Conservation (phyloP, 2,797 vertebrate species). For the Microctenopoma stevenorrisi region DNA sequence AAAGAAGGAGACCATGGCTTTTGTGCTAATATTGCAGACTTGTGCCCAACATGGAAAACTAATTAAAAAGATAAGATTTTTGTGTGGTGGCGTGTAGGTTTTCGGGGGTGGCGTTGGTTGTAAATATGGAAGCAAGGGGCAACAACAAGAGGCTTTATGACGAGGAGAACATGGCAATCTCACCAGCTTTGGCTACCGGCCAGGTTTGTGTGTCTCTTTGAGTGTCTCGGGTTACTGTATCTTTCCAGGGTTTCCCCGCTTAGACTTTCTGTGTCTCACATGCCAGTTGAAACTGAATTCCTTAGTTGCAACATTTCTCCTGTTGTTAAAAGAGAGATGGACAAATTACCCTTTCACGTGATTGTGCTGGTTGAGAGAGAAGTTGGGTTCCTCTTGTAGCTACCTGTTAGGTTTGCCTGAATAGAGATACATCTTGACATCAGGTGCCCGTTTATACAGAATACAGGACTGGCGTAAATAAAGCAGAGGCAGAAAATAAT, state of each 20-base stretch:
- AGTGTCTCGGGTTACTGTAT: slow-evolving; percentile 78
- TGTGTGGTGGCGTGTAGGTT: slow-evolving; percentile 47
- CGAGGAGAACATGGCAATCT: slow-evolving; percentile 75
- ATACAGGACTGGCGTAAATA: slow-evolving; percentile 47
- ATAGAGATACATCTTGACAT: slow-evolving; percentile 52
- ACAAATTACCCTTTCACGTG: slow-evolving; percentile 27
- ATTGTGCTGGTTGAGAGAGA: slow-evolving; percentile 33
- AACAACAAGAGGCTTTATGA: slow-evolving; percentile 80
- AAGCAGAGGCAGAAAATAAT: slow-evolving; percentile 28
- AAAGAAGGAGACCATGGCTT: slow-evolving; percentile 39
- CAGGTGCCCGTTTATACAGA: slow-evolving; percentile 52
- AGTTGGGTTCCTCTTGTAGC: slow-evolving; percentile 22
- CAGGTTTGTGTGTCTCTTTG: slow-evolving; percentile 77
- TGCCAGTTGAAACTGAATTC: slow-evolving; percentile 43
- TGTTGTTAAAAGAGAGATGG: neutral
- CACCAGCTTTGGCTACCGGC: slow-evolving; percentile 83
- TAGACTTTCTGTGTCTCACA: slow-evolving; percentile 69
- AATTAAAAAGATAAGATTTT: slow-evolving; percentile 83
- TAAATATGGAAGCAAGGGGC: slow-evolving; percentile 57
- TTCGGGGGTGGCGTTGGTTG: slow-evolving; percentile 68
- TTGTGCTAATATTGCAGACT: slow-evolving; percentile 70
- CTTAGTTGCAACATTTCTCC: too few species aligned
- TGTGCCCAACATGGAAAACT: slow-evolving; percentile 63
- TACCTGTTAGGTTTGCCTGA: slow-evolving; percentile 34
- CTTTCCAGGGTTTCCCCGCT: slow-evolving; percentile 78